phyloP scores from a whole-genome alignment of 2,113 vertebrate species.

The Nothoprocta pentlandii region DNA sequence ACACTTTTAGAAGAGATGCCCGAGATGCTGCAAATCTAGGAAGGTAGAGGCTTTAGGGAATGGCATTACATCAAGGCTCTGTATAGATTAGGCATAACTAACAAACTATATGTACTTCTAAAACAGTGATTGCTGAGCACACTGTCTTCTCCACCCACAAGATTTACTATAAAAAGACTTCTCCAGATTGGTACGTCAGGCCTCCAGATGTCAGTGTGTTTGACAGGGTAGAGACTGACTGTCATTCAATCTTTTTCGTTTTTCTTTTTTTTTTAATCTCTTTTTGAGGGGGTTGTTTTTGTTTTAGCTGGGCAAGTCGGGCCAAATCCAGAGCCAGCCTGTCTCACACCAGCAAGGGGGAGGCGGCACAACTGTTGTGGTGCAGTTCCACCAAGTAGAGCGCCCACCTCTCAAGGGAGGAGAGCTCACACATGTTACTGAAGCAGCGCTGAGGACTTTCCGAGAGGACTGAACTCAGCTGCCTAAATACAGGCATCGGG shows the following conservation, averaged over 20 bases:
- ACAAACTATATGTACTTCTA: conserved; percentile 75
- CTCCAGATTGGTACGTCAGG: conserved; percentile 80
- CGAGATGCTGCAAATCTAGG: conserved; percentile 29
- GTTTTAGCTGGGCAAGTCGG: conserved; percentile 44
- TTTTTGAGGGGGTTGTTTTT: conserved; percentile 47
- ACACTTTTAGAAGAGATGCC: not conserved
- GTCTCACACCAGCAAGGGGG: not conserved
- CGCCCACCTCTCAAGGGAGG: rapidly evolving
- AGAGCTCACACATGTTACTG: not conserved
- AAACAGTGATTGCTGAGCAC: conserved; percentile 76
- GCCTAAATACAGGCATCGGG: not conserved
- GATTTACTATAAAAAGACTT: conserved; percentile 80
- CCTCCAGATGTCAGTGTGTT: conserved; percentile 78
- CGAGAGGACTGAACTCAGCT: not conserved
- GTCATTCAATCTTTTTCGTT: conserved; percentile 53
- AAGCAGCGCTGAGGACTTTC: not conserved
- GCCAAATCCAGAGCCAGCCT: not conserved
- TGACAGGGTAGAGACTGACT: conserved; percentile 67
- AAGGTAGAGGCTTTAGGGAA: conserved; percentile 26
- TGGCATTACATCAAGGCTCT: conserved; percentile 63
- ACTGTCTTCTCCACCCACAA: conserved; percentile 77
- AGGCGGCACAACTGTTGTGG: not conserved
- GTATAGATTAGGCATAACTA: conserved; percentile 70
- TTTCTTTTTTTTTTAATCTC: not conserved
- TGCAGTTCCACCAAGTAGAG: not conserved